Evolutionary conservation across 2,797 vertebrate genomes (phyloP).

Genomic region (Perdix hodgsoniae): DNA sequence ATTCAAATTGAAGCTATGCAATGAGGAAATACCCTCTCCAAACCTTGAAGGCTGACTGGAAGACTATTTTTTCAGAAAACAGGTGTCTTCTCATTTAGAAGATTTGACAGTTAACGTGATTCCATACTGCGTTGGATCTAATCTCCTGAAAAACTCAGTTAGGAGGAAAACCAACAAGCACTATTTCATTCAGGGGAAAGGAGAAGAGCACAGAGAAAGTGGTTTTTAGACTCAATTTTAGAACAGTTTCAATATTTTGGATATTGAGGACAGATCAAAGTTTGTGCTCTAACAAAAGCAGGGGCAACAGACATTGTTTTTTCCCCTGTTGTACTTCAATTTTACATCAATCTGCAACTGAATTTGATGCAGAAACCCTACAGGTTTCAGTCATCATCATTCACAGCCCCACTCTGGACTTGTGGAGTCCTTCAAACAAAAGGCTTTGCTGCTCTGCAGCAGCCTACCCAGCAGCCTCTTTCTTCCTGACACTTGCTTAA

Average conservation of each 20-base stretch:
- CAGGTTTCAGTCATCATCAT: neutral
- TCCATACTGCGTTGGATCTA: neutral
- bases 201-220: neutral
- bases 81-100: neutral
- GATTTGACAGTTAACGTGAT: neutral
- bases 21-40: neutral
- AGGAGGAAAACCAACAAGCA: neutral
- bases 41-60: neutral
- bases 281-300: neutral
- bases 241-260: neutral
- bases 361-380: neutral
- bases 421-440: neutral
- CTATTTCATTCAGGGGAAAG: neutral
- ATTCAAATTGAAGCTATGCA: neutral
- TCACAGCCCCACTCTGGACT: too few relatives aligned
- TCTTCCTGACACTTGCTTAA: neutral
- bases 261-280: neutral
- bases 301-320: neutral
- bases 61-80: neutral
- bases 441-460: neutral
- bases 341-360: neutral
- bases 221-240: neutral
- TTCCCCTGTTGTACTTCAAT: neutral
- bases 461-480: neutral
- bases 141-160: neutral